Base-by-base conservation (phyloP, 2,888 invertebrate genomes). In the Mimas tiliae region DNA sequence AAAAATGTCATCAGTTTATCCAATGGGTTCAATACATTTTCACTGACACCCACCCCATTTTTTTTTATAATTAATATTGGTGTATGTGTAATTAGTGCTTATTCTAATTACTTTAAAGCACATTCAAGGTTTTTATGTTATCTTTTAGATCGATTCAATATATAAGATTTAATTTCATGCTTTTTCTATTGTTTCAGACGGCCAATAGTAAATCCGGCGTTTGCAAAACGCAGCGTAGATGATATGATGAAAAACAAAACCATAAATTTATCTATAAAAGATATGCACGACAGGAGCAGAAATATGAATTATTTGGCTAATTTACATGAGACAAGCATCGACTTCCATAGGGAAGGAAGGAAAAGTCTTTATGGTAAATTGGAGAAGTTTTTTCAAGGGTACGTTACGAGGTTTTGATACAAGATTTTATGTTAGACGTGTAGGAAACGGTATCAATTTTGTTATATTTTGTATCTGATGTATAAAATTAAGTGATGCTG, bases 321-420 rank as follows among this genome's bases (percentile, higher is more conserved):
- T 65, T 77, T 91, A 65, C 85, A 89, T 48, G 73, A 80, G 65
- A 76, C 77, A 12, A 85, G 80, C 70, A 79, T 93, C 19, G 89
- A 94, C 69, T 94, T 95, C 72, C 95, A 96, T 81, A 94, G 95
- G 74, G 84, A 94, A 67, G 95, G 95, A 65, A 93, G 95, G 78
- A 90, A 94, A 71, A 94, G 94, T 72, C 86, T 96, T 64, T 96
- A 95, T 83, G 88, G 78, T 55, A 96, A 95, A 85, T 80, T 96
- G 62, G 95, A 96, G 84, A 94, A 90, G 74, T 93, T 96, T 80
- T 86, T 96, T 68, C 90, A 93, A 77, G 94, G 94, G 96, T 96
- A 88, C 95, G 95, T 50, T 0, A 34, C 8, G 4, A 27, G 27
- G 19, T 58, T 38, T 58, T 42, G 16, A 42, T 16, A 19, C 9